Conservation (phyloP, 2,888 invertebrate species). For the Taphrorychus bicolor region DNA sequence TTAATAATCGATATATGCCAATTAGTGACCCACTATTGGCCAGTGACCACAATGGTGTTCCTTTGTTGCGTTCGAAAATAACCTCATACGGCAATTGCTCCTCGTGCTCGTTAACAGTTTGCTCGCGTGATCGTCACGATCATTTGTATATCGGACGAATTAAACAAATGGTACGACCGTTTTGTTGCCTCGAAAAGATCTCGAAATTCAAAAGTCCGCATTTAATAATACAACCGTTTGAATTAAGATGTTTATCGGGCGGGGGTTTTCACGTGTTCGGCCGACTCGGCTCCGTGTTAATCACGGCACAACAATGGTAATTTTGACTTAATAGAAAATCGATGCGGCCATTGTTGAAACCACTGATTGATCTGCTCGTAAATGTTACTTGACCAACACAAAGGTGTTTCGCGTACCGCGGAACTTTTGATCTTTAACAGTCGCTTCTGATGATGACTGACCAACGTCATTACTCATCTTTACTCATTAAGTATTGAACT, state of each 20-base stretch:
- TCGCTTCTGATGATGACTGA: neutral
- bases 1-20: no score
- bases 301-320: constrained; percentile 40
- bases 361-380: constrained; percentile 16
- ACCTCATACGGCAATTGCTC: constrained; percentile 14
- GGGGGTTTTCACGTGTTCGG: constrained; percentile 37
- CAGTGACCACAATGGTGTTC: neutral
- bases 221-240: constrained; percentile 50
- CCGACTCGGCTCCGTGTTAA: constrained; percentile 31
- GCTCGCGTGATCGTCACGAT: constrained; percentile 51
- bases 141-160: constrained; percentile 55
- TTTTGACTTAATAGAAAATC: constrained; percentile 42
- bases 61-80: neutral
- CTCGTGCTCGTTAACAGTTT: constrained; percentile 50
- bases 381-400: constrained; percentile 7
- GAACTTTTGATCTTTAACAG: neutral
- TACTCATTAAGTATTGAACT: neutral
- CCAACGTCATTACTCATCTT: neutral
- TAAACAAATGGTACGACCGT: constrained; percentile 54
- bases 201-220: constrained; percentile 48
- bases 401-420: neutral
- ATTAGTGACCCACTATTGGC: no score
- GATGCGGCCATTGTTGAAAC: constrained; percentile 32
- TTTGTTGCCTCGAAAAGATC: constrained; percentile 51
- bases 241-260: constrained; percentile 50